Evolutionary conservation across 2,797 vertebrate species (phyloP), one percentile per base, ranked within the genome.

Genomic region (Gymnocypris eckloni): DNA sequence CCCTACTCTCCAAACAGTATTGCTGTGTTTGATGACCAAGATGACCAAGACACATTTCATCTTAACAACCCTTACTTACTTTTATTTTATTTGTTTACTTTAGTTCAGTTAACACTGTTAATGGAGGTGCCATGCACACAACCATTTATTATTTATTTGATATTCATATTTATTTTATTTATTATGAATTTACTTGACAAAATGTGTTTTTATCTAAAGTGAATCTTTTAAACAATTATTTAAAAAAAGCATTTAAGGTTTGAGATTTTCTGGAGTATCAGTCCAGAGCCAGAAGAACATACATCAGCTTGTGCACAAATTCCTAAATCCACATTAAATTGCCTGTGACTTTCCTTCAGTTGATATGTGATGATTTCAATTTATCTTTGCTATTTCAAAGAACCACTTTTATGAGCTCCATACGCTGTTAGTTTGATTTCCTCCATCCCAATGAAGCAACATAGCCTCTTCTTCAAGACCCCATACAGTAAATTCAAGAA

Each of bases 361-460:
- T 70, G 83, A 54, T 83, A 78, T 85, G 12, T 33, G 33, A 71
- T 1, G 20, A 79, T 87, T 80, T 83, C 52, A 37, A 64, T 83
- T 80, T 80, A 50, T 70, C 73, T 43, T 73, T 64, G 79, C 28
- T 12, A 37, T 79, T 79, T 84, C 28, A 80, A 86, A 81, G 50
- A 81, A 59, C 16, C 76, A 73, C 52, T 64, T 81, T 88, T 81
- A 83, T 80, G 81, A 72, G 73, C 39, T 88, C 73, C n/a, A 56
- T 28, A 71, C 22, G 75, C 75, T 61, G 20, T 48, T 70, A 76
- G 84, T 90, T 82, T 88, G 39, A 87, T 89, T 89, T 88, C 70
- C 71, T 67, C 76, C 41, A 41, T 69, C 72, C 72, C 61, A 56
- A 11, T 82, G 50, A 75, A 86, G 72, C 87, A 83, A 70, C 80